A percentile compares a stretch with the other conserved stretches of the same genome.
These are phyloP conservation scores for Xanthostigma xanthostigma DNA, from an alignment of 2,888 invertebrate genomes.

Conservation along the genomic window DNA sequence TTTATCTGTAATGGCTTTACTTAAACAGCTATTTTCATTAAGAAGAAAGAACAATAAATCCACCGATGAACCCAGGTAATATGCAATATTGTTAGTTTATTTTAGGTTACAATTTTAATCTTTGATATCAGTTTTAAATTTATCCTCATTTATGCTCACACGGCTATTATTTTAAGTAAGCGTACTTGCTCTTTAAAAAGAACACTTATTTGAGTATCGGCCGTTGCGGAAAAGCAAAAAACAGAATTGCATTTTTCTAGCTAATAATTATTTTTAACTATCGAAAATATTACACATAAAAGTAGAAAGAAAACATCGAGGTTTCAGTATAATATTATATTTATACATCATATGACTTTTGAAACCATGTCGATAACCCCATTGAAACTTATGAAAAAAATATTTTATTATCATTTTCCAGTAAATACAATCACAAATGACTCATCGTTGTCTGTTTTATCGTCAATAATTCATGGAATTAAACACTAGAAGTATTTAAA, in stretches of 20 bases:
- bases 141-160: too few species aligned
- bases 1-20: slow-evolving; percentile 48
- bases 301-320: too few species aligned
- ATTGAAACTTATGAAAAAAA: background rate
- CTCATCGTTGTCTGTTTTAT: too few species aligned
- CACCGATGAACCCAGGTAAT: slow-evolving; percentile 24
- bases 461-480: too few species aligned
- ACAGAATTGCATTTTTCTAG: too few species aligned
- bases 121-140: too few species aligned
- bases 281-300: too few species aligned
- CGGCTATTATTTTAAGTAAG: too few species aligned
- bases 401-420: background rate
- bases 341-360: background rate
- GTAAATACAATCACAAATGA: too few species aligned
- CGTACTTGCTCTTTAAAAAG: background rate
- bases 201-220: background rate
- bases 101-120: slow-evolving; percentile 13
- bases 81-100: slow-evolving; percentile 29
- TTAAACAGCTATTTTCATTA: slow-evolving; percentile 54
- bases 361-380: background rate
- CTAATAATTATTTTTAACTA: too few species aligned
- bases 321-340: background rate
- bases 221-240: background rate
- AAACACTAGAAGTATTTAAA: too few species aligned
- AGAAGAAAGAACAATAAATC: slow-evolving; percentile 38